Conservation (phyloP, 2,797 vertebrate species). For the Pterois miles region DNA sequence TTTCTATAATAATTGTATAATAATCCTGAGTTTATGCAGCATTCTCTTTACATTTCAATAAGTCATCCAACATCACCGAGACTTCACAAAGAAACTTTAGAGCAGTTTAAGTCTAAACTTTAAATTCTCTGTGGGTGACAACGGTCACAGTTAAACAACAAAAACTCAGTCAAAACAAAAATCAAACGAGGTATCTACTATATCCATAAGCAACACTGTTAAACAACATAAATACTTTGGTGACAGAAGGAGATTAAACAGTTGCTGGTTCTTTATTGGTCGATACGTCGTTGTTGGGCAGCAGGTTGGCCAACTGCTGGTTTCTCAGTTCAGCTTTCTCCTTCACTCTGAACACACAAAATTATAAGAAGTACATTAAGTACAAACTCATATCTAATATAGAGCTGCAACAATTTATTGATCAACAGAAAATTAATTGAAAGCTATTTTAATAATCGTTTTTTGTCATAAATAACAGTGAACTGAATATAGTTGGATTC, state of each 20-base stretch:
- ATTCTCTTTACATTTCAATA: neutral
- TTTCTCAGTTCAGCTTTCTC: constrained; percentile 3
- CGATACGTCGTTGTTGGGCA: constrained; percentile 24
- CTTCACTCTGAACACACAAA: constrained; percentile 51
- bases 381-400: neutral
- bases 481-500: too few species aligned
- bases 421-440: neutral
- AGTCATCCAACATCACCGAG: too few species aligned
- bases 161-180: neutral
- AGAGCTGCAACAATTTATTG: neutral
- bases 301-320: constrained; percentile 57
- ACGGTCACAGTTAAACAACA: neutral
- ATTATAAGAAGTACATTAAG: neutral
- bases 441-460: neutral
- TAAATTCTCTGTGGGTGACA: neutral
- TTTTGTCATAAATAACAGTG: too few species aligned
- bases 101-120: neutral
- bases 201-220: neutral
- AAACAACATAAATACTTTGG: constrained; percentile 47
- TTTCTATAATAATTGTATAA: neutral
- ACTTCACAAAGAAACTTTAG: neutral
- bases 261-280: constrained; percentile 43
- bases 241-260: constrained; percentile 37
- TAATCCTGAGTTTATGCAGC: neutral
- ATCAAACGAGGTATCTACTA: neutral